Conservation (phyloP, 2,113 vertebrate species). For the Ivindomyrus marchei region DNA sequence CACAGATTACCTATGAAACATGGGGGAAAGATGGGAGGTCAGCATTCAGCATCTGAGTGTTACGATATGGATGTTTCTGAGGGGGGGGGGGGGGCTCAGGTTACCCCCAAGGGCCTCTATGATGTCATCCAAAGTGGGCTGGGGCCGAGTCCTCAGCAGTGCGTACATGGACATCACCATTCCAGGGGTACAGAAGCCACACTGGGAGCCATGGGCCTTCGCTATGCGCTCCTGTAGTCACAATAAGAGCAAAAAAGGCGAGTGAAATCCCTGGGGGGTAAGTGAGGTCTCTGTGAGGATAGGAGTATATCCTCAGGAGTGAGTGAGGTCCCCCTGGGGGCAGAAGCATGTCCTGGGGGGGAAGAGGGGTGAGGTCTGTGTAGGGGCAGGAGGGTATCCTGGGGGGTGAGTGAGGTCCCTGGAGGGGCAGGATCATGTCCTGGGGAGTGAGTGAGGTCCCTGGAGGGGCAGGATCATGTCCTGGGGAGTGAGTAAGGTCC, state of each 20-base stretch:
- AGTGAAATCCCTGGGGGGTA: background rate
- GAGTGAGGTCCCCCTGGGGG: no score
- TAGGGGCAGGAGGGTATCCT: background rate
- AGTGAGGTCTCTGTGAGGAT: background rate
- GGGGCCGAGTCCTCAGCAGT: conserved; percentile 67
- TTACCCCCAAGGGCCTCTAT: conserved; percentile 62
- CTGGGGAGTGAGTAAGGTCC: no score
- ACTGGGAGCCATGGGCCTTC: conserved; percentile 75
- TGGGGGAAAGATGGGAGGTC: background rate
- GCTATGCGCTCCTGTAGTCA: conserved; percentile 56
- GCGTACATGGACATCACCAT: conserved; percentile 82
- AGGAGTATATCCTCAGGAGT: no score
- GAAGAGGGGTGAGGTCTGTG: no score
- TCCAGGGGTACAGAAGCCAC: conserved; percentile 82
- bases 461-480: background rate
- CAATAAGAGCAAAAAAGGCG: background rate
- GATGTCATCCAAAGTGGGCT: conserved; percentile 68
- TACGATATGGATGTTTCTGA: background rate
- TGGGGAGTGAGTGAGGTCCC: no score
- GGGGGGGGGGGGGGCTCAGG: background rate
- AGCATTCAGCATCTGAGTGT: conserved; percentile 1
- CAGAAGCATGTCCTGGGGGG: no score
- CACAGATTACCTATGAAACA: conserved; percentile 71
- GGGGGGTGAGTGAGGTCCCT: background rate
- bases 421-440: background rate